These are phyloP conservation scores for Andrena praecox DNA, from an alignment of 2,888 invertebrate species.

Conservation along the genomic window DNA sequence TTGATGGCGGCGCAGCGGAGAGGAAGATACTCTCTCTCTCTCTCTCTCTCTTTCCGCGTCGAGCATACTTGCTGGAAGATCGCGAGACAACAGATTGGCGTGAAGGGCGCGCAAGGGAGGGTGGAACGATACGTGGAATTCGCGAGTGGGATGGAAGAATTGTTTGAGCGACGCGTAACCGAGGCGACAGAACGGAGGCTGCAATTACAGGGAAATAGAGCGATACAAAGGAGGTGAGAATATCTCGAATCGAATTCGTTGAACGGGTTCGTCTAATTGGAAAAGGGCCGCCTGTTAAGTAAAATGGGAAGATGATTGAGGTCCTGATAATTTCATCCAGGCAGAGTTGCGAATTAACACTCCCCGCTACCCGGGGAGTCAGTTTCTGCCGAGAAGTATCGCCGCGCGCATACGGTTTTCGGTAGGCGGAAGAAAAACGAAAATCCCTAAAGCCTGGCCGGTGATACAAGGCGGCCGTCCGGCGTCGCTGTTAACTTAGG, in stretches of 20 bases:
- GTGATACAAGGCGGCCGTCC: slow-evolving; percentile 31
- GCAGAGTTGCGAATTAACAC: slow-evolving; percentile 58
- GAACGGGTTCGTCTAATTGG: neutral
- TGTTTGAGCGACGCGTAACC: neutral
- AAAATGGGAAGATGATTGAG: neutral
- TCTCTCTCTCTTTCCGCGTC: neutral
- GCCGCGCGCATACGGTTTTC: slow-evolving; percentile 22
- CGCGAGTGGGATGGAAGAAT: neutral
- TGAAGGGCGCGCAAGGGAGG: neutral
- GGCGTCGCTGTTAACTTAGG: slow-evolving; percentile 73
- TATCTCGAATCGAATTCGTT: neutral
- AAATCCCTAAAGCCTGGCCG: slow-evolving; percentile 50
- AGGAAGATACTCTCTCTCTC: slow-evolving; percentile 38
- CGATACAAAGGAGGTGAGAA: neutral
- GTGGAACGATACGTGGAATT: slow-evolving; percentile 13
- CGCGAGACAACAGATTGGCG: neutral
- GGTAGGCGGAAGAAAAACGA: slow-evolving; percentile 53
- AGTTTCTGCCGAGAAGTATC: slow-evolving; percentile 19
- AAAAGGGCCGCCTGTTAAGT: neutral
- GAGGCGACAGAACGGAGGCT: neutral
- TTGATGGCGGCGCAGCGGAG: slow-evolving; percentile 51
- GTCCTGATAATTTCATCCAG: neutral
- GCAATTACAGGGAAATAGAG: slow-evolving; percentile 9
- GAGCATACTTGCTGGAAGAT: neutral
- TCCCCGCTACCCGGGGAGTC: slow-evolving; percentile 25